Conservation (phyloP, 2,888 invertebrate species). For the Labia minor region DNA sequence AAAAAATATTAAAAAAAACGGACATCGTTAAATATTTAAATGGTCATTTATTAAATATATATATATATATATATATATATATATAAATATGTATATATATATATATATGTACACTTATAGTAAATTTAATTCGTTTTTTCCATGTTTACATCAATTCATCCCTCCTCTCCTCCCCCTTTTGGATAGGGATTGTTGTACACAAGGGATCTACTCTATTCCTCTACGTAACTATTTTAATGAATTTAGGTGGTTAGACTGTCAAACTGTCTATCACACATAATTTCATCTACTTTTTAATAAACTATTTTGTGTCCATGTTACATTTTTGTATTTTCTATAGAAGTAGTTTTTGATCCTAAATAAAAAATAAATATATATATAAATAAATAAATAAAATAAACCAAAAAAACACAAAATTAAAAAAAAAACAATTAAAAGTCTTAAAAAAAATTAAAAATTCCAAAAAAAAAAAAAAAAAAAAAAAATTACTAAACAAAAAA, state of each 20-base stretch:
- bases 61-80: too few species aligned
- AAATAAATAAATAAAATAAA: too few species aligned
- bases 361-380: neutral
- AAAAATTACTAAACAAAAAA: too few species aligned
- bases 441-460: too few species aligned
- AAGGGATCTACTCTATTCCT: conserved; percentile 25
- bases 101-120: too few species aligned
- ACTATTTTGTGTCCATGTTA: neutral
- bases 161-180: too few species aligned
- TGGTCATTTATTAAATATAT: too few species aligned
- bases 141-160: conserved; percentile 27
- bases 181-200: conserved; percentile 27
- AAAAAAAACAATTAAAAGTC: too few species aligned
- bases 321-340: neutral
- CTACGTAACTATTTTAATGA: conserved; percentile 27
- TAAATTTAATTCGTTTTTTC: conserved; percentile 23
- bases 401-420: too few species aligned
- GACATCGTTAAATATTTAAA: too few species aligned
- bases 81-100: too few species aligned
- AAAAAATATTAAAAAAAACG: neutral
- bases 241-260: conserved; percentile 27
- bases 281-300: neutral
- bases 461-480: too few species aligned
- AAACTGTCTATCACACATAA: neutral
- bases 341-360: neutral